Evolutionary conservation across 2,888 invertebrate genomes (phyloP), one percentile per base, ranked within the genome.

Genomic region (Amphiduros pacificus): DNA sequence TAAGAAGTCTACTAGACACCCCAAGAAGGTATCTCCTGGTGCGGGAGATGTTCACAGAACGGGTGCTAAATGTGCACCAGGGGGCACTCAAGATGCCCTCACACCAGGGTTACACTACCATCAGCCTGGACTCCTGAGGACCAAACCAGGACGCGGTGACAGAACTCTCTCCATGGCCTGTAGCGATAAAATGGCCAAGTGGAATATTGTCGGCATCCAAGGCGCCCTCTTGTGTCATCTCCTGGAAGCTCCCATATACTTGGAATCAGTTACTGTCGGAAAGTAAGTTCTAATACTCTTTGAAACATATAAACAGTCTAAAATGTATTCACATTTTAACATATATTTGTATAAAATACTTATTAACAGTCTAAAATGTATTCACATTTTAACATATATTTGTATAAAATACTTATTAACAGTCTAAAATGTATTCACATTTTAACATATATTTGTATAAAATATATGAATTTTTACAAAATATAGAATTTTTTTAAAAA

Each of bases 131-230:
- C 88, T 73, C 70, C 86, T 92, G 11, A 86, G 95, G 61, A 93
- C 89, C 0, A 96, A 96, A 82, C 95, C 95, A 29, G 95, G 94
- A 0, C 86, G 94, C 74, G 96, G 96, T 0, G 90, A 92, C 77
- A 89, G 89, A 53, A 95, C 96, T 0, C 80, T 91, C 48, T 94
- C 94, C 11, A 88, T 95, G 73, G 94, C 94, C 0, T 97, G 96
- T 81, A 95, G 94, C 81, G 96, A 97, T 83, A 97, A 97, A 86
- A 84, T 97, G 17, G 89, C 93, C 2, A 89, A 89, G 73, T 97
- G 96, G 96, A 89, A 90, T 76, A 85, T 91, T 64, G 77, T 93
- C 32, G 95, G 96, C 0, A 78, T 93, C 28, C 94, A 87, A 85
- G 95, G 96, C 2, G 88, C 91, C 2, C 82, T 96, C 2, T 77